These are phyloP conservation scores for Physeter macrocephalus DNA, from an alignment of 2,113 vertebrate genomes.

Conservation along the genomic window DNA sequence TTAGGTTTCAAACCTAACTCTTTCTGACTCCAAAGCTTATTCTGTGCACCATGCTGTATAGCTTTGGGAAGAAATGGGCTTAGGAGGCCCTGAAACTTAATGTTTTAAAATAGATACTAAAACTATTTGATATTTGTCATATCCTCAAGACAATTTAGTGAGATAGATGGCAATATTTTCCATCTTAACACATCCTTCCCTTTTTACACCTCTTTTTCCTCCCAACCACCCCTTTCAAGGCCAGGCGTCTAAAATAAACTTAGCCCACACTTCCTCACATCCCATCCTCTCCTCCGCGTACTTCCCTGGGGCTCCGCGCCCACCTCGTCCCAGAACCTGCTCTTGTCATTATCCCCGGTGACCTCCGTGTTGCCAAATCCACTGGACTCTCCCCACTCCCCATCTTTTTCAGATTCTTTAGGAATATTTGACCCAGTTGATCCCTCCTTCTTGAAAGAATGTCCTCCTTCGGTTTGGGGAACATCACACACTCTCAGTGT, in stretches of 20 bases:
- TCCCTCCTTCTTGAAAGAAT: background rate
- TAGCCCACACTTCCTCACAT: no score
- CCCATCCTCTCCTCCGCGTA: background rate
- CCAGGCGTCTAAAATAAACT: background rate
- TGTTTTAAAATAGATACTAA: background rate
- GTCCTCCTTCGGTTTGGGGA: background rate
- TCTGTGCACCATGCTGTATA: background rate
- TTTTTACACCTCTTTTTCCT: background rate
- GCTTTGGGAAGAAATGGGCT: background rate
- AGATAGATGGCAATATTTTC: background rate
- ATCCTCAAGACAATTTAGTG: background rate
- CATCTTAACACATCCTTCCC: background rate
- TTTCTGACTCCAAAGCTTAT: background rate
- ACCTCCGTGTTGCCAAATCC: background rate
- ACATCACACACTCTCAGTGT: background rate
- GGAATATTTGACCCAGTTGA: background rate
- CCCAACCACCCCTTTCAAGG: background rate
- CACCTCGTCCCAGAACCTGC: background rate
- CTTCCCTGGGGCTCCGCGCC: background rate
- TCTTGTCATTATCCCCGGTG: background rate
- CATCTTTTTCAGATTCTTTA: background rate
- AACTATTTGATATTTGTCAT: background rate
- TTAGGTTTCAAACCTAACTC: background rate
- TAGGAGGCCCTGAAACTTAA: background rate
- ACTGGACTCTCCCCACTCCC: background rate